A percentile compares a stretch with the other conserved stretches of the same genome.
These are phyloP conservation scores for Drosophila tsacasi DNA, from an alignment of 1,140 invertebrate species.

Conservation along the genomic window DNA sequence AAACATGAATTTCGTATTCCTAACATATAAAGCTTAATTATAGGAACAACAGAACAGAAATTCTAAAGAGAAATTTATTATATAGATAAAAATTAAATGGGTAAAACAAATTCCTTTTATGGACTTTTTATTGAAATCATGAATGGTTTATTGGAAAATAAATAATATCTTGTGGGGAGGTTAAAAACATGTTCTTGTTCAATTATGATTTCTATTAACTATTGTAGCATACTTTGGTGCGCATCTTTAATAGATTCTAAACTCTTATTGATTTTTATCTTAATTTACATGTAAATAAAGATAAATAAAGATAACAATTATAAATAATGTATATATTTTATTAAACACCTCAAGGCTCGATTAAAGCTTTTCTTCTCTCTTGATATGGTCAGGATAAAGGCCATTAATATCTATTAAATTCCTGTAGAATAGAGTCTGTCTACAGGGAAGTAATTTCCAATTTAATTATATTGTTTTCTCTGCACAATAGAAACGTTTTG, in stretches of 20 bases:
- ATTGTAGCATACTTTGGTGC: too few relatives aligned
- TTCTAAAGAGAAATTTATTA: background rate
- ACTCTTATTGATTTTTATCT: too few relatives aligned
- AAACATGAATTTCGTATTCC: slow-evolving; percentile 14
- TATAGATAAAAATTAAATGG: background rate
- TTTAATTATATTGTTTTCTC: slow-evolving; percentile 48
- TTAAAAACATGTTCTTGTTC: too few relatives aligned
- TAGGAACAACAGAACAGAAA: slow-evolving; percentile 4
- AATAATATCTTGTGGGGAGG: too few relatives aligned
- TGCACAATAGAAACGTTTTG: slow-evolving; percentile 24
- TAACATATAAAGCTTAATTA: slow-evolving; percentile 11
- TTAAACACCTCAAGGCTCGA: background rate
- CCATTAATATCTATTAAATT: background rate
- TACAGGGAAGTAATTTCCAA: slow-evolving; percentile 31
- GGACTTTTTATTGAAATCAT: too few relatives aligned
- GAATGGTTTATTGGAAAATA: too few relatives aligned
- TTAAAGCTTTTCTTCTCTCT: background rate
- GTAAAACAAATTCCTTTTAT: background rate
- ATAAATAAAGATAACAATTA: background rate
- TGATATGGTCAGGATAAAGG: background rate
- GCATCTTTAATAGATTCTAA: background rate
- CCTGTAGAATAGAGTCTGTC: background rate
- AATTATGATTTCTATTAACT: too few relatives aligned
- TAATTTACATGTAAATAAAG: background rate
- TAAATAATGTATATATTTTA: background rate